Base-by-base conservation (phyloP, 2,888 invertebrate genomes). In the Cremastinae sp. region DNA sequence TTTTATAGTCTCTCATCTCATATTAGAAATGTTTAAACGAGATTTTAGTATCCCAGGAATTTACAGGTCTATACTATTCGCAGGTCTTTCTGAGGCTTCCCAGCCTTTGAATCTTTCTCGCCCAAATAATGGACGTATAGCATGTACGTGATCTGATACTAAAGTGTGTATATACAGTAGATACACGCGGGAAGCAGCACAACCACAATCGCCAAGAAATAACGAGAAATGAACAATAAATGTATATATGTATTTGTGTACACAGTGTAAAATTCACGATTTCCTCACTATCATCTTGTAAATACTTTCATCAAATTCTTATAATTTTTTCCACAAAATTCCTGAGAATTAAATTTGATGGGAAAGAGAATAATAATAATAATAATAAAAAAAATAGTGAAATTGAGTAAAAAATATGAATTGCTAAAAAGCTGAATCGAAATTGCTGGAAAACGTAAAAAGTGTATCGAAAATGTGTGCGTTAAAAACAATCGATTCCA, bases 111-210 rank as follows among this genome's bases (percentile, higher is more conserved):
- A 45, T 56, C 37, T 47, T 58, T 47, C 47, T 47, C 22, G 22
- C 22, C 47, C 47, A 58, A 20, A 53, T 58, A 39, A n/a, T 22
- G 68, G 58, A 49, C 22, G 18, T 49, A 37, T 56, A 37, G 56
- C 56, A 68, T 58, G 56, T 58, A 56, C 68, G 68, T 68, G 47
- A 68, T 68, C 28, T 18, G 9, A n/a, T 66, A 55, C 45, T 51
- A 28, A 55, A 45, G 37, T 47, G 18, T 56, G n/a, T n/a, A 45
- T 20, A 45, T 53, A 43, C 4, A 43, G 53, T 49, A 37, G 39
- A 56, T 16, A 51, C 65, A 53, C 28, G 20, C 16, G 41, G 10
- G 10, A 53, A 65, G 20, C 53, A 35, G 64, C 64, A 55, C 53
- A n/a, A n/a, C n/a, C 16, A 18, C 45, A 45, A 16, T 55, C 22